Evolutionary conservation across 2,888 invertebrate genomes (phyloP), one percentile per base, ranked within the genome.

Genomic region (Ochropleura leucogaster): DNA sequence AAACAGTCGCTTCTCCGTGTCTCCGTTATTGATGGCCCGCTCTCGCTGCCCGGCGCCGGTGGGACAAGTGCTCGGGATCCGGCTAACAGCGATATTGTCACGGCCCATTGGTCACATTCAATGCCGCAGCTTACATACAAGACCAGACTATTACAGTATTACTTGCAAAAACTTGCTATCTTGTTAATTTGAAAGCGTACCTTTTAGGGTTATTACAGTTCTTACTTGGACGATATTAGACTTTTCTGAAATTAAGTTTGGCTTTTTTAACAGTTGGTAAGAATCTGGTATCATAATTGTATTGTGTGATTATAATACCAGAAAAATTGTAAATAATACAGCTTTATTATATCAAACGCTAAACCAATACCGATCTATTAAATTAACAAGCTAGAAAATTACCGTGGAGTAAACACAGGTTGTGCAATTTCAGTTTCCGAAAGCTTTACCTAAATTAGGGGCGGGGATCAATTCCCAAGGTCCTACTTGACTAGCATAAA

Each of bases 21-120:
- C 16, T 68, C 44, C 55, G 46, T 68, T 77, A 72, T 77, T 72
- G 65, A 72, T 66, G 44, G 51, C 10, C 59, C 72, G 66, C 68
- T 63, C 44, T 49, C 74, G 77, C 83, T 74, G 57, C 40, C 64
- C 72, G 75, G 65, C 51, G 67, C 18, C 70, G 72, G 72, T 83
- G 73, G 78, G 75, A 79, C 80, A 76, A 79, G 69, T 72, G 63
- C 76, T 49, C 55, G 49, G 84, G 84, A 85, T 86, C 85, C 82
- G 82, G 82, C 85, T 83, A 83, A 79, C 74, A 76, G 74, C 74
- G 86, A 85, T 85, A 84, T 83, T 85, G 90, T 92, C 91, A 93
- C 93, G 92, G 92, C 85, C 89, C 91, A 94, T 91, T 92, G 93
- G 84, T 77, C 88, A 88, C 90, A 89, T 90, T 93, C 94, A 94